Evolutionary conservation across 2,888 invertebrate species (phyloP).

Genomic region (Tryphoninae sp.): DNA sequence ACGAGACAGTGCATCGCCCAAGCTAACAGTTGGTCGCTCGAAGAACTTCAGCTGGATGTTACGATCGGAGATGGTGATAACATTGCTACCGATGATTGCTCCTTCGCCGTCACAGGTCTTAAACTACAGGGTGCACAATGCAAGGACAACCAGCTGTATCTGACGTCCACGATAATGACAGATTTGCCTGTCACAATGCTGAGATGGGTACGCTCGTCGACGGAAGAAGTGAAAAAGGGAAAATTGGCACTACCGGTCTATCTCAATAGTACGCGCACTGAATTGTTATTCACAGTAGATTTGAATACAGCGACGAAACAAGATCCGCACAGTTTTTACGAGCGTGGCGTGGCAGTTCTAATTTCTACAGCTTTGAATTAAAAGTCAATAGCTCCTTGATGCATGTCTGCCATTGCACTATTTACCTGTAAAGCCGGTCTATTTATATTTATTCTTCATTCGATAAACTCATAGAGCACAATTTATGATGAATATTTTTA

Average conservation of each 20-base stretch:
- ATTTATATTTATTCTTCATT: constrained; percentile 39
- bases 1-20: constrained; percentile 99
- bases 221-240: constrained; percentile 82
- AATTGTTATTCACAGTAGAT: constrained; percentile 97
- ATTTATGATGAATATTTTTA: constrained; percentile 4
- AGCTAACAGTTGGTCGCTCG: constrained; percentile 97
- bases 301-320: constrained; percentile 95
- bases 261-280: constrained; percentile 96
- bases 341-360: constrained; percentile 97
- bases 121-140: constrained; percentile 98
- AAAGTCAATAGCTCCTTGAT: constrained; percentile 64
- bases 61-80: constrained; percentile 84
- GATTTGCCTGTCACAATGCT: constrained; percentile 95
- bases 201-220: constrained; percentile 91
- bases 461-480: constrained; percentile 18
- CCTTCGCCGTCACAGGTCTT: constrained; percentile 90
- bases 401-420: constrained; percentile 4
- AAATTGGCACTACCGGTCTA: constrained; percentile 97
- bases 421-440: constrained; percentile 40
- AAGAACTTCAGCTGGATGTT: constrained; percentile 95
- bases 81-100: constrained; percentile 84
- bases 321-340: constrained; percentile 98
- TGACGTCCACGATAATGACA: constrained; percentile 97
- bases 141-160: constrained; percentile 92
- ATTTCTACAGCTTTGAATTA: constrained; percentile 95